phyloP scores from a whole-genome alignment of 2,888 invertebrate species.

The Chaetogeoica ovagalla region DNA sequence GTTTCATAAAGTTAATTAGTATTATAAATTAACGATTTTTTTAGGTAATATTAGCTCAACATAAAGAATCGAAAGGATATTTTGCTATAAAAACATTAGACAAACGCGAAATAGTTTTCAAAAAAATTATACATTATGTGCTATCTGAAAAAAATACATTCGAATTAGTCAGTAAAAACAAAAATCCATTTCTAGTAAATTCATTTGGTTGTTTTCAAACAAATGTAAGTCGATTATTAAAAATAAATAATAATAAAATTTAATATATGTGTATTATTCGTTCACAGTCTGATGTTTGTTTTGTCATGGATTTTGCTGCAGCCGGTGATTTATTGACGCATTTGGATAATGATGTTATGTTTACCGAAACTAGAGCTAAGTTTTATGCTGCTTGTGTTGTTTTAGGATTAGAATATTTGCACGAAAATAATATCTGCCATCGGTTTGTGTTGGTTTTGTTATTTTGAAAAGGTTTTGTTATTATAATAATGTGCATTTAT shows the following conservation, averaged over 20 bases:
- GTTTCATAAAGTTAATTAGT: neutral
- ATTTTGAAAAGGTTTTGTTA: neutral
- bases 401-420: slow-evolving; percentile 96
- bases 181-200: slow-evolving; percentile 99
- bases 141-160: slow-evolving; percentile 99
- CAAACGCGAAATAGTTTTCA: slow-evolving; percentile 99
- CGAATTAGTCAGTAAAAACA: slow-evolving; percentile 94
- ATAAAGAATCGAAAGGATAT: slow-evolving; percentile 89
- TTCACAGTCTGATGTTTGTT: slow-evolving; percentile 87
- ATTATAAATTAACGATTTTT: slow-evolving; percentile 54
- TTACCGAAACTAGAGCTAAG: slow-evolving; percentile 94
- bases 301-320: slow-evolving; percentile 99
- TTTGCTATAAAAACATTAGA: slow-evolving; percentile 99
- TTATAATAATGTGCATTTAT: slow-evolving; percentile 7
- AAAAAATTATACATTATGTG: no score
- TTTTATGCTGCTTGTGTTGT: slow-evolving; percentile 99
- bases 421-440: slow-evolving; percentile 98
- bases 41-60: slow-evolving; percentile 84
- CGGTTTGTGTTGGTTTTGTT: slow-evolving; percentile 63
- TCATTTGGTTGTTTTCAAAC: slow-evolving; percentile 99
- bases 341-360: slow-evolving; percentile 79
- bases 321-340: slow-evolving; percentile 99
- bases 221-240: slow-evolving; percentile 65
- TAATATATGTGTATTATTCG: neutral
- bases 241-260: no score